Evolutionary conservation across 2,797 vertebrate species (phyloP), one percentile per base, ranked within the genome.

Genomic region (Schizopygopsis malacanthus): DNA sequence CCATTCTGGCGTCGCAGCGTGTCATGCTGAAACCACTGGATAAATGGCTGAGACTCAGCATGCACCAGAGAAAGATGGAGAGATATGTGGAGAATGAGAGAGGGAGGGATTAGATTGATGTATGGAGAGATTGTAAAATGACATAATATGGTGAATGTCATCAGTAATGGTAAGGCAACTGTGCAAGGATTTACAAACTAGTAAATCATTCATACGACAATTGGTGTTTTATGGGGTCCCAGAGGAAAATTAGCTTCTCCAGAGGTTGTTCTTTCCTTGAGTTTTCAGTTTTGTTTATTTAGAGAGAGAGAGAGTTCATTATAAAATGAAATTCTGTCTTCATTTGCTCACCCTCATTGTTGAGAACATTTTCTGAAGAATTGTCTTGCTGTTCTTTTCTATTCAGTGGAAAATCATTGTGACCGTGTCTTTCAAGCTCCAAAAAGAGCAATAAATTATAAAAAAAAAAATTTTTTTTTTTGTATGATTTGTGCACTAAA

Each of bases 11-110:
- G 4, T 45, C 37, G 15, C 8, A 52, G 71, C 22, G 22, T 76
- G 56, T 78, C 82, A 79, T 69, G 78, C n/a, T 79, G 75, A 88
- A 84, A 75, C 71, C 61, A 43, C 73, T 70, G 83, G 65, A 79
- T 87, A 81, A 88, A 88, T 83, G 63, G 77, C 20, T 37, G 75
- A 12, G 81, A 65, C 43, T 72, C 50, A 25, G 67, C 69, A 28
- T 73, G 69, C n/a, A 43, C 22, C 41, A 54, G 80, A 80, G 39
- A 47, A 70, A 80, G 54, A 84, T 65, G 41, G 79, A 82, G 22
- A 71, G n/a, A 39, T 67, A 78, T 76, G 80, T 5, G 25, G 45
- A 79, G 78, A 63, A 52, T 11, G 33, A 37, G 25, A 56, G 73
- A n/a, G 50, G 22, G 28, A 33, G 61, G 41, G 79, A 47, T 25